phyloP scores from a whole-genome alignment of 2,888 invertebrate genomes.

The Melanophora roralis region DNA sequence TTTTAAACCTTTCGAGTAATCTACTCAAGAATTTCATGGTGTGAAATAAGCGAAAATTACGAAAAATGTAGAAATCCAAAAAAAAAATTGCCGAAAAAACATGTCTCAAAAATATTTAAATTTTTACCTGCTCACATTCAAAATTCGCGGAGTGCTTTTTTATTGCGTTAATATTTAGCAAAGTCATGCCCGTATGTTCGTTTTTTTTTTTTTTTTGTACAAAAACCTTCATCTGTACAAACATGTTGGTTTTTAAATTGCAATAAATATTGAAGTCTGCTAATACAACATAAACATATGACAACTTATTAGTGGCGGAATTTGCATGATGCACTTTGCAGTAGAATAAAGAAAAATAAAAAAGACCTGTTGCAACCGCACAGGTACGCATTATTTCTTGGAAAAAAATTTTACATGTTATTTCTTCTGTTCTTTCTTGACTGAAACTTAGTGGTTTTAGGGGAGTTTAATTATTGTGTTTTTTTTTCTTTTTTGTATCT shows the following conservation, averaged over 20 bases:
- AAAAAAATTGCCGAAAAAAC: too few relatives aligned
- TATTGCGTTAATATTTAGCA: too few relatives aligned
- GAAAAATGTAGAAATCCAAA: too few relatives aligned
- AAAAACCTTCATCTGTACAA: conserved; percentile 1
- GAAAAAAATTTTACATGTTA: conserved; percentile 46
- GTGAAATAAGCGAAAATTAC: too few relatives aligned
- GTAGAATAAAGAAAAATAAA: background rate
- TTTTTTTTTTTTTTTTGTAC: background rate
- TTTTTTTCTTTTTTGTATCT: conserved; percentile 1
- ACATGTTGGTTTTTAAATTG: conserved; percentile 21
- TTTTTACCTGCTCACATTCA: too few relatives aligned
- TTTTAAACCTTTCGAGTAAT: too few relatives aligned
- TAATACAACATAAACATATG: conserved; percentile 53
- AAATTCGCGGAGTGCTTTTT: too few relatives aligned
- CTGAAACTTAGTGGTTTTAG: conserved; percentile 34
- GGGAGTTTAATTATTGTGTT: conserved; percentile 19
- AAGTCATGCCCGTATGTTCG: conserved; percentile 23
- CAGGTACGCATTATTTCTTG: conserved; percentile 42
- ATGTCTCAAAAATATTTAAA: too few relatives aligned
- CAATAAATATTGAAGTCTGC: conserved; percentile 40
- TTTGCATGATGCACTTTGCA: conserved; percentile 54
- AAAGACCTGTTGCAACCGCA: conserved; percentile 38
- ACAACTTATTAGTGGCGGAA: conserved; percentile 53
- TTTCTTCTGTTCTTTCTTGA: background rate
- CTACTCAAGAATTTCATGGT: too few relatives aligned